phyloP scores from a whole-genome alignment of 2,888 invertebrate species.

The Mellilla xanthometata region DNA sequence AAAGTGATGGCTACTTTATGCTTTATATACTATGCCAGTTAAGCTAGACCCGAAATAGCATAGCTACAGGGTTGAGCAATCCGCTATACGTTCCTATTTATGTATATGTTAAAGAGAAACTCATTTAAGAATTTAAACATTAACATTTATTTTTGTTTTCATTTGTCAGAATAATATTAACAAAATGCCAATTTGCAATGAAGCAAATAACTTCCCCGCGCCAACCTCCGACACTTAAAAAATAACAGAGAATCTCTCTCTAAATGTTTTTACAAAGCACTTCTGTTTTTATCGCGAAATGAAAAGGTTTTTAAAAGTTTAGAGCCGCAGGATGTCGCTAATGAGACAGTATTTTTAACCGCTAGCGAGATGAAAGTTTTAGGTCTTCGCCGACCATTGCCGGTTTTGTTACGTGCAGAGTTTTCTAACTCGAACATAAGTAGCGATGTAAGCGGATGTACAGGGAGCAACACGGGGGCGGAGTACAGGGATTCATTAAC shows the following conservation, averaged over 20 bases:
- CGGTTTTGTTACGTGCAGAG: neutral
- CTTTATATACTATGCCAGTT: too few relatives aligned
- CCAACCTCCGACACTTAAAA: neutral
- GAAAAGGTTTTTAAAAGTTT: conserved; percentile 26
- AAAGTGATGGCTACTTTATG: too few relatives aligned
- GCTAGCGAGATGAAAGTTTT: conserved; percentile 7
- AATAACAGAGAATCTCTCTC: conserved; percentile 8
- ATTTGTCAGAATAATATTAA: too few relatives aligned
- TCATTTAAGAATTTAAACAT: too few relatives aligned
- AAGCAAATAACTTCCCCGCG: neutral
- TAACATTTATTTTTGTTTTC: too few relatives aligned
- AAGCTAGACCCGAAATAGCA: too few relatives aligned
- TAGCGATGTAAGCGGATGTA: conserved; percentile 26
- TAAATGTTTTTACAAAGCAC: conserved; percentile 19
- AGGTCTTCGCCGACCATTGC: conserved; percentile 4
- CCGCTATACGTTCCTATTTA: too few relatives aligned
- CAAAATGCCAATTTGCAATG: neutral
- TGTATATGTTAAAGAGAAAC: too few relatives aligned
- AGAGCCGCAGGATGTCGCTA: conserved; percentile 18
- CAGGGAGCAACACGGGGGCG: conserved; percentile 19
- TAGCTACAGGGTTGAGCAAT: too few relatives aligned
- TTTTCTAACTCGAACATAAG: conserved; percentile 10
- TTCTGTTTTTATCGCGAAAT: conserved; percentile 20
- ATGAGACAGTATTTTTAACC: conserved; percentile 22
- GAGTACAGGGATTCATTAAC: conserved; percentile 32